Evolutionary conservation across 2,888 invertebrate genomes (phyloP).

Genomic region (Pyrrhosoma nymphula): DNA sequence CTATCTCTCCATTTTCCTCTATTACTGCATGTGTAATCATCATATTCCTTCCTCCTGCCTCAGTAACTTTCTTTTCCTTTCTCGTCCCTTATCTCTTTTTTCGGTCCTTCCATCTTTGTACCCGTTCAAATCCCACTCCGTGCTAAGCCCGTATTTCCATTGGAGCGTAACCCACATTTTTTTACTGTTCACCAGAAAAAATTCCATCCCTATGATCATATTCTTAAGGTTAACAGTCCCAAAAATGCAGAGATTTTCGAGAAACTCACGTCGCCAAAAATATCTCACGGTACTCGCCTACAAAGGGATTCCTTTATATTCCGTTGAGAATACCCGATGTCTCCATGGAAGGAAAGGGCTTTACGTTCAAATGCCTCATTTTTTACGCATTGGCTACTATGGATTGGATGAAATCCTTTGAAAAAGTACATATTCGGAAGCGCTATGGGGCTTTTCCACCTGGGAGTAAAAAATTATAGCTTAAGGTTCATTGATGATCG

Average conservation of each 20-base stretch:
- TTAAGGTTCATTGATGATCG: too few relatives aligned
- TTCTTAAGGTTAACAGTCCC: neutral
- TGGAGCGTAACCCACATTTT: neutral
- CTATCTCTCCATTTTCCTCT: neutral
- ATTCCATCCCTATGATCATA: neutral
- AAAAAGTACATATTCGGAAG: neutral
- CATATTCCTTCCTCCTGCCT: neutral
- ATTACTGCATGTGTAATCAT: neutral
- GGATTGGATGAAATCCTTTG: neutral
- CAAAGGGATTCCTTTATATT: neutral
- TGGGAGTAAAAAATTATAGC: too few relatives aligned
- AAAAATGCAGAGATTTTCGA: neutral
- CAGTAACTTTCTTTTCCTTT: neutral
- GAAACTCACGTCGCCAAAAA: neutral
- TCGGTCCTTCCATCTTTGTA: neutral
- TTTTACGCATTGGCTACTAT: neutral
- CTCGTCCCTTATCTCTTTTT: neutral
- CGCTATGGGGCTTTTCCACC: too few relatives aligned
- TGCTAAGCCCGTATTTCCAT: neutral
- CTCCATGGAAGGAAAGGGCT: neutral
- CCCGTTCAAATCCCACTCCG: neutral
- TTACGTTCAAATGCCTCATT: neutral
- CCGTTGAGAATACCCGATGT: neutral
- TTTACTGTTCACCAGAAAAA: neutral
- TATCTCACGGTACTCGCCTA: neutral